Conservation (phyloP, 37 sponge, comb jelly and placozoan species). For the Haliclona indistincta region DNA sequence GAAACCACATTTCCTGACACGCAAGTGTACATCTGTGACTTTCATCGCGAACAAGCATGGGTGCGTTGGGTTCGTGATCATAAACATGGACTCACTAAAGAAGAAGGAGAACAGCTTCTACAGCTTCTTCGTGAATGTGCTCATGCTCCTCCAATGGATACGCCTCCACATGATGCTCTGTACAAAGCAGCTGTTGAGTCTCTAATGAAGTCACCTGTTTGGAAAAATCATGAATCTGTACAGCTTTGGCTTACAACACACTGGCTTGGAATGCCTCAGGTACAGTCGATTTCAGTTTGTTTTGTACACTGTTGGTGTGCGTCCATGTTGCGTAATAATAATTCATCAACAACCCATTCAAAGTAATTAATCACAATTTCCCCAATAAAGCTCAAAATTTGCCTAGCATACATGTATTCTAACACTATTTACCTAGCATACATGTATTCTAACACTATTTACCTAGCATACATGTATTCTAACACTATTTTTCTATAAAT, state of each 20-base stretch:
- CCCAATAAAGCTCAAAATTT: too few relatives aligned
- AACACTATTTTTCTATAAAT: neutral
- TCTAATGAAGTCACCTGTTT: constrained; percentile 7
- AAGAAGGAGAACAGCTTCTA: constrained; percentile 22
- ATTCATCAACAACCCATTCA: too few relatives aligned
- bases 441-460: neutral
- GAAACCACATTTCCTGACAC: constrained; percentile 15
- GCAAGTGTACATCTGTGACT: constrained; percentile 49
- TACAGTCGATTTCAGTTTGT: neutral
- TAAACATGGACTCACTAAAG: constrained; percentile 37
- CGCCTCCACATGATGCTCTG: neutral
- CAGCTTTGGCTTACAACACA: constrained; percentile 15
- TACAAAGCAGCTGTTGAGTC: neutral
- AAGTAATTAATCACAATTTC: too few relatives aligned
- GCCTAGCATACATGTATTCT: neutral
- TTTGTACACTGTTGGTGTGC: too few relatives aligned
- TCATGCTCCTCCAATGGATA: constrained; percentile 16
- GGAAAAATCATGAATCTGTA: constrained; percentile 13
- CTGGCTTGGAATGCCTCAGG: constrained; percentile 28
- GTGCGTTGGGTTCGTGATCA: constrained; percentile 34
- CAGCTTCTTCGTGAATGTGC: constrained; percentile 31
- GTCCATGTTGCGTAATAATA: too few relatives aligned
- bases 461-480: neutral
- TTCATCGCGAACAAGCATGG: constrained; percentile 57
- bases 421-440: neutral